Percentiles rank a stretch among this genome's conserved stretches.
Conservation (phyloP, 2,888 invertebrate species). For the Rotaria socialis region DNA sequence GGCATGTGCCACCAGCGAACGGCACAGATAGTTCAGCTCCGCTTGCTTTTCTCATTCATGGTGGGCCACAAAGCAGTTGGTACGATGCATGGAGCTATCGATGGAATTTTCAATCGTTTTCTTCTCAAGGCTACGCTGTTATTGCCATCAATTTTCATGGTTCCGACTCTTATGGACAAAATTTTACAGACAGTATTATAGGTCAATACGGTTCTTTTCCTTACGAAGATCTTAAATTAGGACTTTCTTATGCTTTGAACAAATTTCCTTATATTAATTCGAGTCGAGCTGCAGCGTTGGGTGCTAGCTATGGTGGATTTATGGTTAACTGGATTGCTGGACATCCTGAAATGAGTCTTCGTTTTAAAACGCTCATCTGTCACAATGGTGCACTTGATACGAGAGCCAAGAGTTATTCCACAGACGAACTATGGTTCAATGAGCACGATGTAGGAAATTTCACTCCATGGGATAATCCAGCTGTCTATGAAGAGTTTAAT, state of each 20-base stretch:
- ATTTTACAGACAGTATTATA: too few relatives aligned
- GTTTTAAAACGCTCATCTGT: background rate
- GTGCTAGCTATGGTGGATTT: background rate
- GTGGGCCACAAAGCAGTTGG: too few relatives aligned
- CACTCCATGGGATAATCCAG: background rate
- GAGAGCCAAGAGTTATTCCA: background rate
- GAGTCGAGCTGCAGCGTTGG: background rate
- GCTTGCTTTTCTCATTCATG: slow-evolving; percentile 2
- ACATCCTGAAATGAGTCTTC: background rate
- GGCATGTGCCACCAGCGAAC: background rate
- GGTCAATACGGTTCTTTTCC: background rate
- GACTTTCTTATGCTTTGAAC: background rate
- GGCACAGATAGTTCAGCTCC: background rate
- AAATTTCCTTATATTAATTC: background rate
- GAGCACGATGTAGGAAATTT: background rate
- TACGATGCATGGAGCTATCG: background rate
- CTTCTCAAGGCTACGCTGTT: background rate
- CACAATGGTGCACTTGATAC: background rate
- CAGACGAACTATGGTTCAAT: background rate
- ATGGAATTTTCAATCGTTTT: background rate
- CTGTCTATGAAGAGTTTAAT: background rate
- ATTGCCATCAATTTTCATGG: too few relatives aligned
- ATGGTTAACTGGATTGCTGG: background rate
- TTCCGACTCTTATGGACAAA: too few relatives aligned
- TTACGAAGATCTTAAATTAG: background rate